phyloP scores from a whole-genome alignment of 92 coral and sea anemone genomes.

The Virgularia gustaviana region DNA sequence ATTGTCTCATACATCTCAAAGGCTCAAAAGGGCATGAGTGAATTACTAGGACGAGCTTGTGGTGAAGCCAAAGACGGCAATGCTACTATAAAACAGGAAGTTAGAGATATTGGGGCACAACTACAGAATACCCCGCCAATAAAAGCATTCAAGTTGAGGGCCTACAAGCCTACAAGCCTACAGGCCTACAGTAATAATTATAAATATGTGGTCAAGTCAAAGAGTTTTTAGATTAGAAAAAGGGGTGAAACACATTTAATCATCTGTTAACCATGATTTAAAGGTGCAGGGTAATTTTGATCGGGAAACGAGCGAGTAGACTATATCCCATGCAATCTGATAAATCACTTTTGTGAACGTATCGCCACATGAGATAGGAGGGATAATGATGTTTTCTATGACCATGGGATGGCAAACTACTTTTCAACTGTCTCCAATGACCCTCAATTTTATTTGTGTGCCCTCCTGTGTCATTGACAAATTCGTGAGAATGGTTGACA shows the following conservation, averaged over 20 bases:
- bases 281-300: too few species aligned
- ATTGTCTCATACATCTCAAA: conserved; percentile 58
- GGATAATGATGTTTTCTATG: not conserved
- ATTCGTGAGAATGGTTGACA: too few species aligned
- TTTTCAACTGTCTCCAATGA: not conserved
- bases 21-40: conserved; percentile 71
- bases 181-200: too few species aligned
- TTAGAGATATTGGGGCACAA: conserved; percentile 54
- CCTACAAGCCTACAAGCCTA: too few species aligned
- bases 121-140: too few species aligned
- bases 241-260: too few species aligned
- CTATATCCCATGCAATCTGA: too few species aligned
- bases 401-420: not conserved
- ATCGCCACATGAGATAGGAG: not conserved
- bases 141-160: too few species aligned
- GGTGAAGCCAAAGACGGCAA: conserved; percentile 60
- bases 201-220: too few species aligned
- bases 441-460: not conserved
- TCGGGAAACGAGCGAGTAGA: too few species aligned
- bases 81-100: conserved; percentile 55
- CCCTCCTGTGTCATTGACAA: not conserved
- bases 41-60: conserved; percentile 51
- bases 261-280: too few species aligned
- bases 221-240: too few species aligned
- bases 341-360: not conserved